Conservation (phyloP, 1,140 invertebrate species). For the Periplaneta americana region DNA sequence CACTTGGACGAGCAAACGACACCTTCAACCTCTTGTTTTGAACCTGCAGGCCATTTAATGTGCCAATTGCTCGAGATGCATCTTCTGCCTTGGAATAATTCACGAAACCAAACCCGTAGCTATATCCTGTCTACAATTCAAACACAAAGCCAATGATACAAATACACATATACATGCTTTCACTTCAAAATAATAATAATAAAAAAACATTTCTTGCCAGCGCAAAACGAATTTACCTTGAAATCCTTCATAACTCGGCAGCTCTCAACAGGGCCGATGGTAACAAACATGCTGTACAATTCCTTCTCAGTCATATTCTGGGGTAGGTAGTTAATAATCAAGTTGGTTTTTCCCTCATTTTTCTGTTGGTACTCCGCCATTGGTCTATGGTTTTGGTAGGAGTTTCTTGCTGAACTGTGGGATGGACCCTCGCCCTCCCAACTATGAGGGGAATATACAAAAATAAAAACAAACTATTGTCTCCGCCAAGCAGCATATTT, state of each 20-base stretch:
- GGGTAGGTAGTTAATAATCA: constrained; percentile 94
- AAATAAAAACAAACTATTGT: constrained; percentile 11
- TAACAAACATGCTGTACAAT: constrained; percentile 80
- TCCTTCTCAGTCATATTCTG: constrained; percentile 90
- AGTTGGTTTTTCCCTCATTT: constrained; percentile 54
- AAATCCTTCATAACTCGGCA: constrained; percentile 90
- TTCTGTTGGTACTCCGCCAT: constrained; percentile 7
- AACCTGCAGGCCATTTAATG: constrained; percentile 82
- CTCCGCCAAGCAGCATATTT: constrained; percentile 4
- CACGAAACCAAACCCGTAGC: constrained; percentile 95
- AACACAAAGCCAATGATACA: background rate
- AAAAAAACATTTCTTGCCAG: constrained; percentile 9
- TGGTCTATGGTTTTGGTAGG: background rate
- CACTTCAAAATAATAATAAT: constrained; percentile 11
- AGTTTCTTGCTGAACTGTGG: background rate
- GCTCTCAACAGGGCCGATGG: constrained; percentile 80
- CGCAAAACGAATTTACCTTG: constrained; percentile 48
- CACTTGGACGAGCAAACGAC: constrained; percentile 84
- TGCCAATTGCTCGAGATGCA: constrained; percentile 77
- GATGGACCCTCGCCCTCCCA: constrained; percentile 10
- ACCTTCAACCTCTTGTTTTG: constrained; percentile 86
- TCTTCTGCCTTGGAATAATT: constrained; percentile 83
- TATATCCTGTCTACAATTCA: constrained; percentile 75
- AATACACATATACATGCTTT: background rate
- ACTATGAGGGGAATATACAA: constrained; percentile 11